These are phyloP conservation scores for Formica selysi DNA, from an alignment of 1,140 invertebrate genomes.

Conservation along the genomic window DNA sequence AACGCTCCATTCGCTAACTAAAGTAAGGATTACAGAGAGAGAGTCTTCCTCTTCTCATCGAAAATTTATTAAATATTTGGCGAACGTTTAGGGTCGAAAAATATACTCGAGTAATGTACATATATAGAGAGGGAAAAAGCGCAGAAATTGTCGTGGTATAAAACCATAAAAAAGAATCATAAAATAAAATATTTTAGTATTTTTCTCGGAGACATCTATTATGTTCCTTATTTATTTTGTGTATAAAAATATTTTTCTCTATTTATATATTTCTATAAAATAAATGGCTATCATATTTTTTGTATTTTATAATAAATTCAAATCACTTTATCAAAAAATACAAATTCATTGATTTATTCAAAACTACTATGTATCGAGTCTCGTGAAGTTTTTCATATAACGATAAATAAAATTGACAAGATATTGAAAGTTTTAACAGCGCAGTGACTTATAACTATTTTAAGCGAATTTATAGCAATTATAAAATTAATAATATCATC, in stretches of 20 bases:
- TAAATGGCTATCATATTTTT: neutral
- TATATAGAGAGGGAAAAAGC: too few species aligned
- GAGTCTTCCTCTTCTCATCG: constrained; percentile 40
- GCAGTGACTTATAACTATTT: neutral
- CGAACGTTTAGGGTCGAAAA: constrained; percentile 5
- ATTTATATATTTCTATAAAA: neutral
- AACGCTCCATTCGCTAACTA: constrained; percentile 43
- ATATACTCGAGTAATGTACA: neutral
- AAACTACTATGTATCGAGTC: neutral
- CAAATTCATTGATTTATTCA: constrained; percentile 2
- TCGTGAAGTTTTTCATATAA: neutral
- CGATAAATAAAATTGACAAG: constrained; percentile 1
- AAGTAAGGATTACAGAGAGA: constrained; percentile 61
- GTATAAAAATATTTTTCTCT: constrained; percentile 10
- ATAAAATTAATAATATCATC: neutral
- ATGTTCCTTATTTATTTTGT: neutral
- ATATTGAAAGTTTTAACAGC: neutral
- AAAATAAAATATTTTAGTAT: neutral
- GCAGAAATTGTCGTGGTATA: constrained; percentile 10
- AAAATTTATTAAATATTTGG: constrained; percentile 64
- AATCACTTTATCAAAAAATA: neutral
- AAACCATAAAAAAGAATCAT: neutral
- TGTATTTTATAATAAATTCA: constrained; percentile 1
- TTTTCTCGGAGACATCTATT: neutral
- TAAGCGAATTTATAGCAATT: neutral